Conservation (phyloP, 1,140 invertebrate species). For the Elysia chlorotica region DNA sequence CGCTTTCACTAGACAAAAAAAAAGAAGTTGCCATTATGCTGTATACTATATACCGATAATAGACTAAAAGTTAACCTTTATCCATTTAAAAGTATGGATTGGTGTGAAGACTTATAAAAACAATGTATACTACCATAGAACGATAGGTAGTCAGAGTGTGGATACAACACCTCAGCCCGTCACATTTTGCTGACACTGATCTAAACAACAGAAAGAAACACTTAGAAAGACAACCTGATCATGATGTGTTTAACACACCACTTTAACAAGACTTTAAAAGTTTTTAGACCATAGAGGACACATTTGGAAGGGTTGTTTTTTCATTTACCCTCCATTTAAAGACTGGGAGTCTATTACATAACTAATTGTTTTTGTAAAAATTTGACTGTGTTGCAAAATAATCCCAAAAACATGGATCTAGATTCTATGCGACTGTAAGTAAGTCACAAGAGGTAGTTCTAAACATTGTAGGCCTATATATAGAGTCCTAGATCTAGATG, state of each 20-base stretch:
- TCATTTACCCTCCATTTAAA: neutral
- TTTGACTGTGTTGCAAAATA: neutral
- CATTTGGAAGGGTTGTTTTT: neutral
- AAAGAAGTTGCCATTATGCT: neutral
- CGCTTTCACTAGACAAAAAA: conserved; percentile 24
- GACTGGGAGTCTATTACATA: neutral
- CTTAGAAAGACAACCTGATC: neutral
- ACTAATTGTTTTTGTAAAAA: neutral
- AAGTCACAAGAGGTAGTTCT: too few relatives aligned
- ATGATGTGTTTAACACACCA: too few relatives aligned
- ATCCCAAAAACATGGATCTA: neutral
- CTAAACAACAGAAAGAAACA: neutral
- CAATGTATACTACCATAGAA: neutral
- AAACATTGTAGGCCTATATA: neutral
- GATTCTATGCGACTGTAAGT: neutral
- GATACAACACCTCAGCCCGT: neutral
- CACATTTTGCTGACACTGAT: neutral
- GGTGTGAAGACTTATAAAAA: neutral
- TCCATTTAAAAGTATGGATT: neutral
- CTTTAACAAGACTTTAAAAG: neutral
- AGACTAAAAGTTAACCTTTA: neutral
- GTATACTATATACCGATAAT: neutral
- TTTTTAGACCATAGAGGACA: neutral
- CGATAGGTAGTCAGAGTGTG: neutral
- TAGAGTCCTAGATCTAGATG: neutral